Conservation (phyloP, 2,797 vertebrate species). For the Crenuchus spilurus region DNA sequence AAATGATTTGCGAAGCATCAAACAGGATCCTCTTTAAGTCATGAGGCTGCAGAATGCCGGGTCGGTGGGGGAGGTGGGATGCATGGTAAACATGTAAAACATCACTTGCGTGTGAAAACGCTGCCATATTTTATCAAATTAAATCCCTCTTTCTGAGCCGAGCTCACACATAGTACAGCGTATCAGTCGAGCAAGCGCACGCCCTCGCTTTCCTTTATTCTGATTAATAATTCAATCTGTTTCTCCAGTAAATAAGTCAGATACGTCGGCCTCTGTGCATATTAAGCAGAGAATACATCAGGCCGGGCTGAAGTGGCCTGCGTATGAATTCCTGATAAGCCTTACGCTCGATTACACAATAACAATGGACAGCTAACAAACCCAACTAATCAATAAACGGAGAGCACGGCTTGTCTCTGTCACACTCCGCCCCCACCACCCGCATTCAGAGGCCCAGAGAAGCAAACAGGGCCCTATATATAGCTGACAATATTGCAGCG, state of each 20-base stretch:
- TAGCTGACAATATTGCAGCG: slow-evolving; percentile 94
- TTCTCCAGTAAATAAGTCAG: slow-evolving; percentile 60
- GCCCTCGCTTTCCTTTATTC: slow-evolving; percentile 56
- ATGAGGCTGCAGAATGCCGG: background rate
- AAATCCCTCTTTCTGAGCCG: slow-evolving; percentile 16
- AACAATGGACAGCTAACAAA: slow-evolving; percentile 72
- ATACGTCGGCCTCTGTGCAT: slow-evolving; percentile 56
- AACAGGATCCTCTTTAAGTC: slow-evolving; percentile 34
- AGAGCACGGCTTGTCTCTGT: slow-evolving; percentile 69
- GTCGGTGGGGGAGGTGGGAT: background rate
- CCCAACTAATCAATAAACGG: slow-evolving; percentile 71
- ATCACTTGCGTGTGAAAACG: background rate
- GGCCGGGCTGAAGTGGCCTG: slow-evolving; percentile 43
- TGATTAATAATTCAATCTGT: slow-evolving; percentile 68
- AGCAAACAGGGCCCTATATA: slow-evolving; percentile 82
- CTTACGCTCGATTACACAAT: slow-evolving; percentile 69
- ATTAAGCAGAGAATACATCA: slow-evolving; percentile 57
- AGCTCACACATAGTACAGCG: slow-evolving; percentile 39
- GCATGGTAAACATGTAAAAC: slow-evolving; percentile 22
- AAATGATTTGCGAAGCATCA: slow-evolving; percentile 31
- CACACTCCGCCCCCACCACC: slow-evolving; percentile 75
- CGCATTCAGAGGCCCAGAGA: slow-evolving; percentile 45
- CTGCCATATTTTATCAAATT: slow-evolving; percentile 42
- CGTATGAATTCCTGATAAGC: slow-evolving; percentile 61
- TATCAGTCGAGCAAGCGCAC: background rate